Percentiles rank a stretch among this genome's conserved stretches.
Evolutionary conservation across 2,888 invertebrate species (phyloP).

Genomic region (Drosophila hamatofila): DNA sequence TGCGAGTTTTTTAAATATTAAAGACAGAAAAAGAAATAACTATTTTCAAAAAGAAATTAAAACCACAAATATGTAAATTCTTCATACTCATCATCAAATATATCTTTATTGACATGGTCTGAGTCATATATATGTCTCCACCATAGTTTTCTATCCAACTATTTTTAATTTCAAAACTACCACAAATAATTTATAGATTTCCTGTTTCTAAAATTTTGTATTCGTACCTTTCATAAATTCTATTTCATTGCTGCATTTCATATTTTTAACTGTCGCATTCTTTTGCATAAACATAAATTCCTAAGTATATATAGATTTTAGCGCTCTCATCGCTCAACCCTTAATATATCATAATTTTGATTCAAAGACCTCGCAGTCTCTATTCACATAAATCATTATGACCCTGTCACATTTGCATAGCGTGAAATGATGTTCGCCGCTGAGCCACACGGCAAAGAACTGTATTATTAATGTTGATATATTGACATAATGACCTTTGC

Average conservation of each 20-base stretch:
- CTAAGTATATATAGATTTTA: neutral
- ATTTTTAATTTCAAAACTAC: constrained; percentile 1
- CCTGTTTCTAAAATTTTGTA: neutral
- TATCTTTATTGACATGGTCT: neutral
- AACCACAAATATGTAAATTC: neutral
- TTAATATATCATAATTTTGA: constrained; percentile 7
- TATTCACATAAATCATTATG: constrained; percentile 42
- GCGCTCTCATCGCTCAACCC: neutral
- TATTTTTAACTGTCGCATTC: constrained; percentile 11
- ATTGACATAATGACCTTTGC: constrained; percentile 77
- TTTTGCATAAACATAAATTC: constrained; percentile 8
- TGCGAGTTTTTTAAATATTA: neutral
- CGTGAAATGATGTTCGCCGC: constrained; percentile 33
- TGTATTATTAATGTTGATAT: constrained; percentile 46
- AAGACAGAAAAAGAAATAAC: too few relatives aligned
- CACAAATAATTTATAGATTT: constrained; percentile 10
- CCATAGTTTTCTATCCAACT: neutral
- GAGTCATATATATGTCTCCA: neutral
- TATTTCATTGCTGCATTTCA: constrained; percentile 1
- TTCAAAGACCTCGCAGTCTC: constrained; percentile 1
- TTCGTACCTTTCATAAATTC: neutral
- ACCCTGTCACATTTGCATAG: constrained; percentile 47
- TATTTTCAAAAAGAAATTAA: neutral
- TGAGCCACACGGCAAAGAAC: constrained; percentile 22
- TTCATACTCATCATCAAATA: neutral